These are phyloP conservation scores for Drosophila rellima DNA, from an alignment of 2,888 invertebrate genomes.

Conservation along the genomic window DNA sequence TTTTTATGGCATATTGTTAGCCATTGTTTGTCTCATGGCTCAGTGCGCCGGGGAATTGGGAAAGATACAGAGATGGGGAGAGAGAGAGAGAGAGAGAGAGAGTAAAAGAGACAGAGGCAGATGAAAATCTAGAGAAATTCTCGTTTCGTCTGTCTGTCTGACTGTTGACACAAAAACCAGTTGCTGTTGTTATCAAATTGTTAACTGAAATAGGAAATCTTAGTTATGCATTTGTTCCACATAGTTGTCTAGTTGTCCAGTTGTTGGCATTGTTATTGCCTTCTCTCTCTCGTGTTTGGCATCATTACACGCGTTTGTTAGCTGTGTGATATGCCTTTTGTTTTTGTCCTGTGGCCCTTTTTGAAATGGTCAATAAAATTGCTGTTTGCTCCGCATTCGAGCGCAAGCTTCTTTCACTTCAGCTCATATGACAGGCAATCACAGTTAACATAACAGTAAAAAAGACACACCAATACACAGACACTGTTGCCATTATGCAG, in stretches of 20 bases:
- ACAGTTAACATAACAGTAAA: constrained; percentile 69
- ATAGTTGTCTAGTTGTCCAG: constrained; percentile 46
- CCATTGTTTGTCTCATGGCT: constrained; percentile 65
- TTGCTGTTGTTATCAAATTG: constrained; percentile 72
- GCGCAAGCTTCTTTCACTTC: constrained; percentile 62
- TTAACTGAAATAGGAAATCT: constrained; percentile 81
- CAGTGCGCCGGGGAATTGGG: constrained; percentile 50
- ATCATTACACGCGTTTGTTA: constrained; percentile 67
- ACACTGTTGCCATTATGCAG: constrained; percentile 47
- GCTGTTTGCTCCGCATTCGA: constrained; percentile 55
- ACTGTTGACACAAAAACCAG: constrained; percentile 70
- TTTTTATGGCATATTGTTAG: constrained; percentile 69
- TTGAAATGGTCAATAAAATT: constrained; percentile 68
- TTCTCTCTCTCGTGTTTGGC: constrained; percentile 28
- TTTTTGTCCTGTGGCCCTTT: constrained; percentile 52
- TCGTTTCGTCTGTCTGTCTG: constrained; percentile 37
- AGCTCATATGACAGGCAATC: constrained; percentile 61
- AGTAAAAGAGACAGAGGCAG: constrained; percentile 3
- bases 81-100: background rate
- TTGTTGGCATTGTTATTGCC: constrained; percentile 33
- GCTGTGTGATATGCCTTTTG: constrained; percentile 62
- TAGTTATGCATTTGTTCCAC: constrained; percentile 69
- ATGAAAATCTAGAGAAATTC: constrained; percentile 44
- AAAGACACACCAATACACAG: constrained; percentile 35
- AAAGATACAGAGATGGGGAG: constrained; percentile 11